Conservation (phyloP, 1,140 invertebrate species). For the Carcinoscorpius rotundicauda region DNA sequence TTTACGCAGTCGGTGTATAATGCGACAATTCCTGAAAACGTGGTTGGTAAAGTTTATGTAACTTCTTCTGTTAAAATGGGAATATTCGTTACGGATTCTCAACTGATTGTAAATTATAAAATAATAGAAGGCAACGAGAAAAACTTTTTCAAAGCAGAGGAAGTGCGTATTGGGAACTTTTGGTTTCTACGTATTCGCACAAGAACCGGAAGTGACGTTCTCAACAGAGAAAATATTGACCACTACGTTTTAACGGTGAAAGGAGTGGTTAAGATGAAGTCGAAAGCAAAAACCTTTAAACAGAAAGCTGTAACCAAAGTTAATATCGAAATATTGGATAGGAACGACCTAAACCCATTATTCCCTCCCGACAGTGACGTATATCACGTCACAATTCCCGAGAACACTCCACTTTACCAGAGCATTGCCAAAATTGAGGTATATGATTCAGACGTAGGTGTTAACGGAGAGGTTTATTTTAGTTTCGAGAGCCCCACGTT, state of each 20-base stretch:
- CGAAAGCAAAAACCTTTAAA: conserved; percentile 12
- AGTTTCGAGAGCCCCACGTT: conserved; percentile 70
- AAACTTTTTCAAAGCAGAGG: conserved; percentile 85
- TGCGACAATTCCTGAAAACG: conserved; percentile 82
- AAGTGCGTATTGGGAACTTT: conserved; percentile 69
- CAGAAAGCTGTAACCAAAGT: conserved; percentile 43
- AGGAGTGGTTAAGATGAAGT: conserved; percentile 41
- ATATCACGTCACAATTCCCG: conserved; percentile 68
- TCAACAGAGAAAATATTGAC: conserved; percentile 82
- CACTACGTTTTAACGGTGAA: conserved; percentile 65
- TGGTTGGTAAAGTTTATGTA: conserved; percentile 68
- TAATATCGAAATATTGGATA: conserved; percentile 63
- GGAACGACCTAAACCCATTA: conserved; percentile 81
- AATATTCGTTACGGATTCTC: conserved; percentile 36
- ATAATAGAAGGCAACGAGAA: conserved; percentile 73
- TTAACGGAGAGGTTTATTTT: conserved; percentile 93
- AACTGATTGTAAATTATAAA: conserved; percentile 52
- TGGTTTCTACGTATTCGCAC: conserved; percentile 80
- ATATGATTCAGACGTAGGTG: conserved; percentile 84
- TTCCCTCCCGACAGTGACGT: conserved; percentile 51
- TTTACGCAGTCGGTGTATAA: conserved; percentile 72
- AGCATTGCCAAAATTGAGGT: conserved; percentile 42
- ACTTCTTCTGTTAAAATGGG: conserved; percentile 53
- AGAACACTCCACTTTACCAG: conserved; percentile 70
- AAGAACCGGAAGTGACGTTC: conserved; percentile 57